Evolutionary conservation across 2,888 invertebrate genomes (phyloP), one percentile per base, ranked within the genome.

Genomic region (Cecidostiba fungosa): DNA sequence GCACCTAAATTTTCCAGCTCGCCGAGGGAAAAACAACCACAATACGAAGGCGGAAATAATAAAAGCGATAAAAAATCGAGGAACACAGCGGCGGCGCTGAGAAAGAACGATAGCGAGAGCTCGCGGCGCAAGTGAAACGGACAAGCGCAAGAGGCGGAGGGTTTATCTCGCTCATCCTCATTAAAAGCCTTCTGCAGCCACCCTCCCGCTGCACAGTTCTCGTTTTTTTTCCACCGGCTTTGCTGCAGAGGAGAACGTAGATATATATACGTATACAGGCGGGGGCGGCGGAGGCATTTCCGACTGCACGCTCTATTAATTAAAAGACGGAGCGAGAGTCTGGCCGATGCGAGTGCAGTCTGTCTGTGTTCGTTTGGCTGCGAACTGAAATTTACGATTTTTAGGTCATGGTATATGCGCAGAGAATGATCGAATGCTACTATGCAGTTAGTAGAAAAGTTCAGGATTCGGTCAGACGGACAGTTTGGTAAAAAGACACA

Each of bases 101-200:
- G 73, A 72, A 72, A 77, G 23, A 77, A 39, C 26, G 50, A 82
- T 19, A 70, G 50, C 54, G 76, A 54, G 76, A 54, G 47, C 19
- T 26, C 19, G 76, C 54, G 2, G 19, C 14, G 70, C 69, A 19
- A 36, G 70, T 32, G 69, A 82, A 50, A 23, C 43, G 36, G 62
- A 26, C 54, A 26, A 32, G 59, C 29, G 80, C 66, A 86, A 88
- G 86, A 87, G 77, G 78, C 77, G 81, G 87, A 82, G 87, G 89
- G 88, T 90, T 92, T 92, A 92, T 92, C 91, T 91, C 91, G 91
- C 91, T 92, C 91, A 91, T 92, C 92, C 92, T 92, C 92, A 91
- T 92, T 92, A 92, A 91, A 91, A 91, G 89, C 90, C 89, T 90
- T 88, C 89, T 85, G 87, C 73, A 26, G 76, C 77, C 77, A 14